These are phyloP conservation scores for Schlechtendalia chinensis DNA, from an alignment of 1,140 invertebrate genomes.

Conservation along the genomic window DNA sequence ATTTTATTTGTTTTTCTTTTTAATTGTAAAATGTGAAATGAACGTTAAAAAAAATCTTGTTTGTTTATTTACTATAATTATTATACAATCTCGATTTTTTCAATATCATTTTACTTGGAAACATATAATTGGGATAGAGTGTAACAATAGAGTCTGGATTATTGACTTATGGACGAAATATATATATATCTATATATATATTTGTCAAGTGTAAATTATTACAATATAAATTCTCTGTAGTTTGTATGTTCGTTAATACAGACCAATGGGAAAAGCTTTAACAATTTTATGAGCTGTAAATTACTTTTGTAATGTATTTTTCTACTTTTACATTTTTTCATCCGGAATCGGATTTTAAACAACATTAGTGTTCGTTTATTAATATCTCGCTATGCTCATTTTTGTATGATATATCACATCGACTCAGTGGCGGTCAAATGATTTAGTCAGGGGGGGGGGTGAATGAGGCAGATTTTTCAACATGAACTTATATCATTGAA, in stretches of 20 bases:
- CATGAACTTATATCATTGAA: no score
- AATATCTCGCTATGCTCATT: background rate
- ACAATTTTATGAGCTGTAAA: background rate
- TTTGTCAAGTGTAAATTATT: no score
- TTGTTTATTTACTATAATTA: no score
- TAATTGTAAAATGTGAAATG: no score
- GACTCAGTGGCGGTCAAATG: no score
- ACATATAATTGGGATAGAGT: background rate
- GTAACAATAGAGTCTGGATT: background rate
- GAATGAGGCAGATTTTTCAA: no score
- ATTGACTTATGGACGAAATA: constrained; percentile 2
- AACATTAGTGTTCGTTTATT: constrained; percentile 4
- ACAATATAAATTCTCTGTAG: no score
- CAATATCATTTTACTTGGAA: background rate
- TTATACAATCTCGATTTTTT: background rate
- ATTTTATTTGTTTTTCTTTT: background rate
- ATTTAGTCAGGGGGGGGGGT: no score
- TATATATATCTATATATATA: no score
- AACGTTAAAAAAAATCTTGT: no score
- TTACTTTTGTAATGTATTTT: constrained; percentile 39
- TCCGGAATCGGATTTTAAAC: background rate
- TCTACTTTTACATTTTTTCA: constrained; percentile 46
- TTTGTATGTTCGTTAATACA: no score
- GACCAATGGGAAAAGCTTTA: no score
- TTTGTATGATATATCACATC: constrained; percentile 18